phyloP scores from a whole-genome alignment of 2,888 invertebrate genomes.

The Stenotaenia linearis region DNA sequence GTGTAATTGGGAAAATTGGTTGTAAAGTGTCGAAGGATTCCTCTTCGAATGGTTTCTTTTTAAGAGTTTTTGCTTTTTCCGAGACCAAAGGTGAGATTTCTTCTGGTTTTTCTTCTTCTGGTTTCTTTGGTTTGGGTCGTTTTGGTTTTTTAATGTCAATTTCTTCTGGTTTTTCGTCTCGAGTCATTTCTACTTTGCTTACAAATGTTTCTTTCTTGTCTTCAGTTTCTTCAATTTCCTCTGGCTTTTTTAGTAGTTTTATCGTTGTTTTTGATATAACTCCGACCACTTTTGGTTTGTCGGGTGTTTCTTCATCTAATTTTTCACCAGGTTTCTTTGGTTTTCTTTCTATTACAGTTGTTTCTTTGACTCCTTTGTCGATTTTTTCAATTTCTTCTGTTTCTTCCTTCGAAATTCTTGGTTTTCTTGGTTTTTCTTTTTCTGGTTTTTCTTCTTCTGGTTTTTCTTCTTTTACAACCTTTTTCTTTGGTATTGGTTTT shows the following conservation, averaged over 20 bases:
- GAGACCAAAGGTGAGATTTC: too few relatives aligned
- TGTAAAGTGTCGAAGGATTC: background rate
- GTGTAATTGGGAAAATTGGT: background rate
- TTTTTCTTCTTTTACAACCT: background rate
- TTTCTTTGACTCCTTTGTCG: too few relatives aligned
- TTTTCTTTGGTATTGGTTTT: too few relatives aligned
- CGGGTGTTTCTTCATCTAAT: background rate
- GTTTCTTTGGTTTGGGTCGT: background rate
- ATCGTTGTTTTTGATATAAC: background rate
- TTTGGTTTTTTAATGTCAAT: background rate
- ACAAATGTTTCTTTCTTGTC: background rate
- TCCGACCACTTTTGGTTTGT: background rate
- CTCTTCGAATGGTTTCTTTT: background rate
- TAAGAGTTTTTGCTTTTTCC: background rate
- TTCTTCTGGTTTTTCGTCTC: background rate
- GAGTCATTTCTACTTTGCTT: background rate
- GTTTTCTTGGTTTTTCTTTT: too few relatives aligned
- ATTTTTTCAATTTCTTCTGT: too few relatives aligned
- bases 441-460: background rate
- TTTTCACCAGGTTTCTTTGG: background rate
- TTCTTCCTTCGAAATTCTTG: too few relatives aligned
- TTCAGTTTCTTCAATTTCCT: background rate
- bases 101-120: too few relatives aligned
- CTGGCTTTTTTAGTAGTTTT: background rate
- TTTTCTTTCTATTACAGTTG: background rate